Evolutionary conservation across 2,797 vertebrate genomes (phyloP).

Genomic region (Chanos chanos): DNA sequence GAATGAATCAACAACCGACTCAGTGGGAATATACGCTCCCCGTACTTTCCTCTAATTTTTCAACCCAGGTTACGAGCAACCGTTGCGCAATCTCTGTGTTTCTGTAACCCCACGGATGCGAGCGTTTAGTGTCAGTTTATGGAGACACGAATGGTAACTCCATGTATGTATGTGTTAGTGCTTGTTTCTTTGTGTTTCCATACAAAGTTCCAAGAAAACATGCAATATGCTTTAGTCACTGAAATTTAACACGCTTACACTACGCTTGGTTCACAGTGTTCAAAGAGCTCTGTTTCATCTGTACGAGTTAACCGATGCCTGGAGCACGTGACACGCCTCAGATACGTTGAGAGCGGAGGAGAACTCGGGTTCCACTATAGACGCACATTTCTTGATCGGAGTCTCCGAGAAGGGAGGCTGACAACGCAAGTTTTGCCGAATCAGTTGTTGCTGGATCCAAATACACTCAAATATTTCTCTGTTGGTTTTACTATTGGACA

Average conservation of each 20-base stretch:
- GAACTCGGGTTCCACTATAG: constrained; percentile 43
- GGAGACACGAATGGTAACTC: background rate
- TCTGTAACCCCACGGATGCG: background rate
- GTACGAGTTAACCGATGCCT: constrained; percentile 41
- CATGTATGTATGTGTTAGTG: background rate
- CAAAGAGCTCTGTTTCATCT: constrained; percentile 20
- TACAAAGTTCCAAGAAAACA: no score
- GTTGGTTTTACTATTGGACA: background rate
- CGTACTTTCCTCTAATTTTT: background rate
- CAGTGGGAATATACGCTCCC: background rate
- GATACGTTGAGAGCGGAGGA: constrained; percentile 38
- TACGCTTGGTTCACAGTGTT: background rate
- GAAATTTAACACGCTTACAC: background rate
- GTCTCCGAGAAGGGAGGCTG: constrained; percentile 36
- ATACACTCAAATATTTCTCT: constrained; percentile 1
- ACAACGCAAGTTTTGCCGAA: constrained; percentile 31
- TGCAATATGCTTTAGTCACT: no score
- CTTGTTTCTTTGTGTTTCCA: background rate
- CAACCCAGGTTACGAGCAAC: constrained; percentile 2
- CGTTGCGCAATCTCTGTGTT: background rate
- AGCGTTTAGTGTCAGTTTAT: background rate
- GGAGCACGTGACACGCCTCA: constrained; percentile 50
- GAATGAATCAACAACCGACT: constrained; percentile 26
- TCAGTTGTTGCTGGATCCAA: constrained; percentile 37
- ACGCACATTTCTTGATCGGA: constrained; percentile 38